Percentiles rank a stretch among this genome's conserved stretches.
phyloP scores from a whole-genome alignment of 2,113 vertebrate species.

The Sander vitreus region DNA sequence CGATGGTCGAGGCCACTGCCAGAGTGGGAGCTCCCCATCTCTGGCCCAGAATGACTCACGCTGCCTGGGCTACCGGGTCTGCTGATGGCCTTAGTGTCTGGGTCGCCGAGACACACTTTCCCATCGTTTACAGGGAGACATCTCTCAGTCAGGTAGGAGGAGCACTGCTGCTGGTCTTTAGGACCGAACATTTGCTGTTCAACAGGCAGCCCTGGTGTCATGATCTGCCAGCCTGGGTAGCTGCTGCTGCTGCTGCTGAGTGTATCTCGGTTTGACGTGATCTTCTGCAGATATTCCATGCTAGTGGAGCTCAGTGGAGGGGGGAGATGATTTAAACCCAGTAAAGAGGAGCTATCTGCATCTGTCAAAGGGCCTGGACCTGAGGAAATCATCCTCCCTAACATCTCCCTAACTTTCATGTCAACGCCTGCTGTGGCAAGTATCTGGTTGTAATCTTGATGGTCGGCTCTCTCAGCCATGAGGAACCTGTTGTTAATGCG shows the following conservation, averaged over 20 bases:
- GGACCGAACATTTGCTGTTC: constrained; percentile 92
- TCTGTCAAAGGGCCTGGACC: constrained; percentile 86
- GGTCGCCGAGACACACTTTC: constrained; percentile 90
- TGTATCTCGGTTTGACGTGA: constrained; percentile 90
- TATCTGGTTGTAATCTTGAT: constrained; percentile 90
- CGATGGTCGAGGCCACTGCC: constrained; percentile 90
- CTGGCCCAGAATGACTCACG: constrained; percentile 91
- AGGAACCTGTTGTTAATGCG: constrained; percentile 94
- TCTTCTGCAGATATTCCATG: constrained; percentile 94
- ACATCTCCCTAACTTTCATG: constrained; percentile 93
- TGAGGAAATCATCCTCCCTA: constrained; percentile 93
- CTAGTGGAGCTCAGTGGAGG: constrained; percentile 92
- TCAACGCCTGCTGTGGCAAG: constrained; percentile 90
- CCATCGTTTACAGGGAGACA: constrained; percentile 89
- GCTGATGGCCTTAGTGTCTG: constrained; percentile 92
- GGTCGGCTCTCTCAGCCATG: constrained; percentile 87
- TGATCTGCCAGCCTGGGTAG: constrained; percentile 97
- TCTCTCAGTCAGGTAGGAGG: constrained; percentile 82
- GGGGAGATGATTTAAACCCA: constrained; percentile 91
- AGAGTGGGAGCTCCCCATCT: constrained; percentile 89
- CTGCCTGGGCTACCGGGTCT: constrained; percentile 91
- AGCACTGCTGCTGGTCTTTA: constrained; percentile 84
- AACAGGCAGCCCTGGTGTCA: constrained; percentile 91
- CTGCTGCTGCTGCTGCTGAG: constrained; percentile 86
- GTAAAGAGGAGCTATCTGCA: constrained; percentile 90